Base-by-base conservation (phyloP, 2,113 vertebrate species). In the Charina bottae region DNA sequence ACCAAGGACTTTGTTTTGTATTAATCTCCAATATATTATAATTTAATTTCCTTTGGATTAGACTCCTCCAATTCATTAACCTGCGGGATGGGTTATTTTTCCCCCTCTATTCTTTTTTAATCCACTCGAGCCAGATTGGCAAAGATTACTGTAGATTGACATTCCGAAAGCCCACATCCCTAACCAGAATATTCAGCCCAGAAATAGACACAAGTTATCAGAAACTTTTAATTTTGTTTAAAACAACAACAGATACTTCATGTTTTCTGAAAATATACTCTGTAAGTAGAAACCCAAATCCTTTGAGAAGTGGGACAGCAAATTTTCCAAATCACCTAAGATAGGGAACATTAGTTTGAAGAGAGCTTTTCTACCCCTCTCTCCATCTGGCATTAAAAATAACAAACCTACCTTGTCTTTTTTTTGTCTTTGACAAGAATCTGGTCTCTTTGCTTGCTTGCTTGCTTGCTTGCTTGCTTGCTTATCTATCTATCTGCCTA, bases 21-120 rank as follows among this genome's bases (percentile, higher is more conserved):
- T 93, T 97, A 97, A 97, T 97, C 95, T 96, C 97, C 94, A 93
- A 91, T 95, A 96, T 95, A 94, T 85, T 96, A 96, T 97, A 94
- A 94, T 92, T 96, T 96, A 93, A 88, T 96, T 97, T 96, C 96
- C 96, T 97, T 96, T 94, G 94, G 96, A 97, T 96, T 97, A 97
- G 95, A 96, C 94, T 89, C 92, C 92, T 92, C 92, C 91, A 96
- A 97, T 97, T 97, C 94, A 96, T 97, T 97, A 97, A 97, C 93
- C 95, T 97, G 94, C 56, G 93, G 91, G 90, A 95, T 90, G 94
- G 93, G 85, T 94, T 33, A 96, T 95, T 91, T 86, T 37, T 13
- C 91, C 21, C 49, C 21, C n/a, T 93, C 89, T 92, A 95, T 97
- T 95, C 87, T n/a, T 86, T 94, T 97, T 96, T 97, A 96, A 97